These are phyloP conservation scores for Lanistes nyassanus DNA, from an alignment of 1,140 invertebrate species.

Conservation along the genomic window DNA sequence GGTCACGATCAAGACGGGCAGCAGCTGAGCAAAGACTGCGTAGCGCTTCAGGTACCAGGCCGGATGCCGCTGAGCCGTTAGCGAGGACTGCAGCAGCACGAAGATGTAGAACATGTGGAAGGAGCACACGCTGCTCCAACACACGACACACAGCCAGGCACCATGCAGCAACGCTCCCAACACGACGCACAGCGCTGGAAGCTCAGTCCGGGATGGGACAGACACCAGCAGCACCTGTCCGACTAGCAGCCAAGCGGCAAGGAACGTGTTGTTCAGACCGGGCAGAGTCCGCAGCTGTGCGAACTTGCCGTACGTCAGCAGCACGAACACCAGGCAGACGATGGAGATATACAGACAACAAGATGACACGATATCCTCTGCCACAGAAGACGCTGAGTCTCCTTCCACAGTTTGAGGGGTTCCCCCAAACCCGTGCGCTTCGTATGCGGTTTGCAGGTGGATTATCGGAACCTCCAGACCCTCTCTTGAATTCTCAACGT, in stretches of 20 bases:
- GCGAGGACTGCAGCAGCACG: conserved; percentile 26
- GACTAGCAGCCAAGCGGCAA: conserved; percentile 40
- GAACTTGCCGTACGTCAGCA: conserved; percentile 45
- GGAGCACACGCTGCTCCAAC: conserved; percentile 95
- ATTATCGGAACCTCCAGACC: background rate
- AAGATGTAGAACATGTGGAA: conserved; percentile 70
- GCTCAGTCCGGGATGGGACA: background rate
- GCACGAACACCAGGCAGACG: conserved; percentile 36
- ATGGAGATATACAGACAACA: conserved; percentile 37
- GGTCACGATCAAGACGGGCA: conserved; percentile 29
- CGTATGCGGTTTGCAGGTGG: background rate
- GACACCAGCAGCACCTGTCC: conserved; percentile 37
- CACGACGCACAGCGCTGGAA: conserved; percentile 52
- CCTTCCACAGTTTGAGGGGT: background rate
- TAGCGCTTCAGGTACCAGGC: conserved; percentile 39
- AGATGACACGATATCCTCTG: conserved; percentile 19
- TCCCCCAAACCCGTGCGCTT: background rate
- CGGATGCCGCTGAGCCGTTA: background rate
- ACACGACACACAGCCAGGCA: conserved; percentile 90
- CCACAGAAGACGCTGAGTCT: background rate
- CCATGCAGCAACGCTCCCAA: conserved; percentile 86
- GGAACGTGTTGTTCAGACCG: conserved; percentile 46
- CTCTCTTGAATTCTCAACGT: background rate
- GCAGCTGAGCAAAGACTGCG: conserved; percentile 19
- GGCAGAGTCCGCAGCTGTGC: conserved; percentile 44